Conservation (phyloP, 2,888 invertebrate genomes). For the Cataglyphis altisquamis region DNA sequence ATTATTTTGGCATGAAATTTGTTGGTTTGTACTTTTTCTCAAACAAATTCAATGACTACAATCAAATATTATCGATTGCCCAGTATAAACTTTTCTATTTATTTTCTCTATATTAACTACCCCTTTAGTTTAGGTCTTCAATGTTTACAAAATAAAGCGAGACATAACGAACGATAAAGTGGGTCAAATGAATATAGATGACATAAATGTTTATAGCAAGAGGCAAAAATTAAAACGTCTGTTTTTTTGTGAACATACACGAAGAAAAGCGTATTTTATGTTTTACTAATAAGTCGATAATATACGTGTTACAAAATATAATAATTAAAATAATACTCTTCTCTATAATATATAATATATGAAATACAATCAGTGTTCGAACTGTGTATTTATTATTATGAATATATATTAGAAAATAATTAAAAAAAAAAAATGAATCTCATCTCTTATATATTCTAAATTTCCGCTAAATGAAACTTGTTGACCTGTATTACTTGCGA, state of each 20-base stretch:
- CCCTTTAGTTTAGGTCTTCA: background rate
- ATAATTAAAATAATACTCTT: background rate
- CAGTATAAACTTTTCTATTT: constrained; percentile 7
- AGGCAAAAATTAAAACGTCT: background rate
- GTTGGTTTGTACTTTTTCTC: background rate
- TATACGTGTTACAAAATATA: background rate
- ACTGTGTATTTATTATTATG: background rate
- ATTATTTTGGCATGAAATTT: constrained; percentile 8
- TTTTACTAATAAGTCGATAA: background rate
- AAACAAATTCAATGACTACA: constrained; percentile 21
- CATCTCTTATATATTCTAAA: background rate
- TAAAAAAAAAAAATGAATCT: background rate
- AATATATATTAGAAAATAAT: background rate
- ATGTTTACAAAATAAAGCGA: constrained; percentile 24
- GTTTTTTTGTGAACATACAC: background rate
- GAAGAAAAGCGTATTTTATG: background rate
- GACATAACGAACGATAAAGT: constrained; percentile 16
- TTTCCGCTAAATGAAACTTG: background rate
- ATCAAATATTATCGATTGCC: constrained; percentile 17
- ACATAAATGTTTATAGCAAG: constrained; percentile 1
- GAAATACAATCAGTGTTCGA: background rate
- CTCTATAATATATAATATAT: background rate
- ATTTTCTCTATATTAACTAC: background rate
- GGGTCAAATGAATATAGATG: constrained; percentile 29
- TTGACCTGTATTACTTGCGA: background rate